Conservation (phyloP, 2,888 invertebrate species). For the Lissocephala sabroskyi region DNA sequence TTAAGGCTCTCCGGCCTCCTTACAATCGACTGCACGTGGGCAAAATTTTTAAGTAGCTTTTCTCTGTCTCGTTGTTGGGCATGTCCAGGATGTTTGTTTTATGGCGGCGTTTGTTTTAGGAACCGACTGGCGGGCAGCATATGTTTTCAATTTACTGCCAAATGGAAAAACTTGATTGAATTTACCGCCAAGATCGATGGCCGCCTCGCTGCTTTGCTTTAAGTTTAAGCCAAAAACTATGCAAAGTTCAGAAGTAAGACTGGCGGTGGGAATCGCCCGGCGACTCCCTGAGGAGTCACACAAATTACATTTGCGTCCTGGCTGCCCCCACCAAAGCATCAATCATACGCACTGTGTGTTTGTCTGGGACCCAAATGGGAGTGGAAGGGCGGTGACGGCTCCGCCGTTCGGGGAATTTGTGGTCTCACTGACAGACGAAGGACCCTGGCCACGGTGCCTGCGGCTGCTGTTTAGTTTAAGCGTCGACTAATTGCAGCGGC, state of each 20-base stretch:
- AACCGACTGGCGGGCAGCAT: constrained; percentile 33
- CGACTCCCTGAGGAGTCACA: background rate
- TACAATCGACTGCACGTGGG: constrained; percentile 63
- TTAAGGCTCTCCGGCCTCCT: constrained; percentile 15
- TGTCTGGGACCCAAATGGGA: background rate
- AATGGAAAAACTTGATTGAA: constrained; percentile 66
- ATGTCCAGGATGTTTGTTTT: constrained; percentile 44
- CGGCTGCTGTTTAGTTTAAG: constrained; percentile 26
- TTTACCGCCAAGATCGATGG: constrained; percentile 42
- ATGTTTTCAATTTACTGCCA: constrained; percentile 59
- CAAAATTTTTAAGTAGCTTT: constrained; percentile 60
- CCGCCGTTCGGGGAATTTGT: constrained; percentile 11
- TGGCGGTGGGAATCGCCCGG: too few relatives aligned
- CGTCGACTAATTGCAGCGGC: constrained; percentile 50
- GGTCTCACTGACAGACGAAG: too few relatives aligned
- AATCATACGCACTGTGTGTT: background rate
- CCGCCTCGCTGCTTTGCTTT: too few relatives aligned
- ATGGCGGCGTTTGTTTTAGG: constrained; percentile 46
- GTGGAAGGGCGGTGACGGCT: constrained; percentile 15
- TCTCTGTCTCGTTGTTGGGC: constrained; percentile 16
- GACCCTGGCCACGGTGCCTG: too few relatives aligned
- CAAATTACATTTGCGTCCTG: constrained; percentile 51
- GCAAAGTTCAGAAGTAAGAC: too few relatives aligned
- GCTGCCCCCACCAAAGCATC: constrained; percentile 11
- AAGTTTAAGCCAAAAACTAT: background rate